A percentile compares a stretch with the other conserved stretches of the same genome.
Evolutionary conservation across 1,140 invertebrate genomes (phyloP).

Genomic region (Orussus abietinus): DNA sequence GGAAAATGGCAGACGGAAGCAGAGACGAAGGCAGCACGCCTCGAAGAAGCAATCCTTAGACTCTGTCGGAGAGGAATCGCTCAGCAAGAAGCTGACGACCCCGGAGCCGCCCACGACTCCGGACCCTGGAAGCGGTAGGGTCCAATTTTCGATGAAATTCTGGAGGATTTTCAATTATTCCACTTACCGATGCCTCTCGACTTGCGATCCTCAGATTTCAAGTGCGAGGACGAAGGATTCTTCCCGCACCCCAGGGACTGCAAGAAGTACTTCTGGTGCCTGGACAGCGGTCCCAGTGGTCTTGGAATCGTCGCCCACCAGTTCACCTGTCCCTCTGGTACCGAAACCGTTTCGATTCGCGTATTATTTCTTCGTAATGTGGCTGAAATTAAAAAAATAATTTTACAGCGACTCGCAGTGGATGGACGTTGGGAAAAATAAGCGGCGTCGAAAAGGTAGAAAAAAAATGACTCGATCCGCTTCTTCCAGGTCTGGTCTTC

Average conservation of each 20-base stretch:
- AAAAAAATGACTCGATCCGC: neutral
- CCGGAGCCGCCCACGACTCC: conserved; percentile 86
- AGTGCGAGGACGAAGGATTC: conserved; percentile 91
- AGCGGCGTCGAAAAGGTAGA: no score
- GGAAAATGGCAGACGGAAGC: conserved; percentile 5
- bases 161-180: conserved; percentile 3
- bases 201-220: conserved; percentile 64
- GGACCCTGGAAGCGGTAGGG: conserved; percentile 75
- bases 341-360: no score
- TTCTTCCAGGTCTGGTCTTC: conserved; percentile 71
- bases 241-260: conserved; percentile 90
- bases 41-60: neutral
- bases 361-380: conserved; percentile 6
- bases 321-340: conserved; percentile 87
- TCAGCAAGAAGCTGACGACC: conserved; percentile 58
- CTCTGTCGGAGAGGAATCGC: conserved; percentile 16
- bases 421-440: no score
- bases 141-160: conserved; percentile 9
- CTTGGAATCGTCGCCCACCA: conserved; percentile 87
- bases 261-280: conserved; percentile 93
- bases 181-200: neutral
- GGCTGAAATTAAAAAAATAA: no score
- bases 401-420: no score
- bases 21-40: conserved; percentile 10
- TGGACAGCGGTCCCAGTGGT: conserved; percentile 83